Conservation (phyloP, 1,140 invertebrate genomes). For the Ladona fulva region DNA sequence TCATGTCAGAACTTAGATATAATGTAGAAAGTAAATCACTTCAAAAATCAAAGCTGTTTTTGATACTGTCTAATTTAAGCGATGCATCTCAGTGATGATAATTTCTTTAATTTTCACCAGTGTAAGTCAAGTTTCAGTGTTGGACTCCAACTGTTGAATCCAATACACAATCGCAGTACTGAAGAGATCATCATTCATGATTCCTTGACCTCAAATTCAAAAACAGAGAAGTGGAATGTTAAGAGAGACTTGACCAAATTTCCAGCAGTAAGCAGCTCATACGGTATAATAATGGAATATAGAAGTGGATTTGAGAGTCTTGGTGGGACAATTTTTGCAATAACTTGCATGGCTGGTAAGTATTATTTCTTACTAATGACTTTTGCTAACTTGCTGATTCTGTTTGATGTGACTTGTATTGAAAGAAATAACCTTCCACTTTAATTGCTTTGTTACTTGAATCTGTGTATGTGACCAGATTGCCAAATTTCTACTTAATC, state of each 20-base stretch:
- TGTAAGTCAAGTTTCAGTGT: constrained; percentile 61
- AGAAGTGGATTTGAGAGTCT: constrained; percentile 64
- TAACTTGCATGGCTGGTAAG: constrained; percentile 53
- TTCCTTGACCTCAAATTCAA: constrained; percentile 50
- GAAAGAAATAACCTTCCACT: not conserved
- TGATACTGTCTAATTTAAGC: too few relatives aligned
- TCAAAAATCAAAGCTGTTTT: too few relatives aligned
- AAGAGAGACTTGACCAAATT: constrained; percentile 75
- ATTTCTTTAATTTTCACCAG: constrained; percentile 33
- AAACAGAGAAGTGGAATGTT: constrained; percentile 61
- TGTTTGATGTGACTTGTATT: constrained; percentile 15
- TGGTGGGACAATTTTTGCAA: constrained; percentile 71
- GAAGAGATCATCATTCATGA: constrained; percentile 73
- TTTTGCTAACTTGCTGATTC: too few relatives aligned
- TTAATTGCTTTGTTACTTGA: too few relatives aligned
- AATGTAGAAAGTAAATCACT: too few relatives aligned
- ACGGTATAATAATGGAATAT: constrained; percentile 72
- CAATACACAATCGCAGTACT: constrained; percentile 75
- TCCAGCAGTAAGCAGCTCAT: constrained; percentile 76
- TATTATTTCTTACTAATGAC: not conserved
- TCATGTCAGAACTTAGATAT: too few relatives aligned
- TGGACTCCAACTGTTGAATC: constrained; percentile 75
- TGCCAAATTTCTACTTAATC: too few relatives aligned
- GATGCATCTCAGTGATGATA: too few relatives aligned
- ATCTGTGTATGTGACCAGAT: too few relatives aligned